Evolutionary conservation across 2,888 invertebrate species (phyloP).

Genomic region (Lepidonotus clava): DNA sequence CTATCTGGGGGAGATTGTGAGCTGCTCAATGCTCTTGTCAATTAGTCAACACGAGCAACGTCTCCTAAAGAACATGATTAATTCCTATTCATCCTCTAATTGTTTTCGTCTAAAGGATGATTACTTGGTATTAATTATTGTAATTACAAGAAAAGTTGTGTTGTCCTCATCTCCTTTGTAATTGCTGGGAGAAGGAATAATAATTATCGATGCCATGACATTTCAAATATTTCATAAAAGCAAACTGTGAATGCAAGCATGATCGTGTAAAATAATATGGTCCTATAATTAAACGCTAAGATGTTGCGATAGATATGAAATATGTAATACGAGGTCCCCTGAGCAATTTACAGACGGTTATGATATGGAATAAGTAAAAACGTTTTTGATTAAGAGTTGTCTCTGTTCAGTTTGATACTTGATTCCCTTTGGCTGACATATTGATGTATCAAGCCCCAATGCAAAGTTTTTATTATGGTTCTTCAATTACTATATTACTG

Average conservation of each 20-base stretch:
- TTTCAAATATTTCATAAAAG: neutral
- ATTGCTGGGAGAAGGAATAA: neutral
- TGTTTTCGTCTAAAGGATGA: neutral
- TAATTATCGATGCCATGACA: neutral
- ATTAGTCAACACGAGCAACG: neutral
- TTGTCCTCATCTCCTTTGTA: neutral
- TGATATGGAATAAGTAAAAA: neutral
- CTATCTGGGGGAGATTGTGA: neutral
- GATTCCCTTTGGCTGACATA: neutral
- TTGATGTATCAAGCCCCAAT: too few relatives aligned
- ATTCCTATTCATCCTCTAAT: neutral
- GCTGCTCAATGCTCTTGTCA: neutral
- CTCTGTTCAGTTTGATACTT: neutral
- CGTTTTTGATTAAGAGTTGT: too few relatives aligned
- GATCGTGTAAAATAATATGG: too few relatives aligned
- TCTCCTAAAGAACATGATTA: neutral
- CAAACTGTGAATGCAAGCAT: neutral
- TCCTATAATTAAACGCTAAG: too few relatives aligned
- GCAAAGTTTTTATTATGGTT: too few relatives aligned
- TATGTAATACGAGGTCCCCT: too few relatives aligned
- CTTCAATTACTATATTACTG: too few relatives aligned
- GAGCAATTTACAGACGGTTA: neutral
- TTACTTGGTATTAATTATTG: neutral
- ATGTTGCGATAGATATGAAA: too few relatives aligned
- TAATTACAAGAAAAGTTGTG: neutral